phyloP scores from a whole-genome alignment of 2,797 vertebrate species.

The Microhierax caerulescens region DNA sequence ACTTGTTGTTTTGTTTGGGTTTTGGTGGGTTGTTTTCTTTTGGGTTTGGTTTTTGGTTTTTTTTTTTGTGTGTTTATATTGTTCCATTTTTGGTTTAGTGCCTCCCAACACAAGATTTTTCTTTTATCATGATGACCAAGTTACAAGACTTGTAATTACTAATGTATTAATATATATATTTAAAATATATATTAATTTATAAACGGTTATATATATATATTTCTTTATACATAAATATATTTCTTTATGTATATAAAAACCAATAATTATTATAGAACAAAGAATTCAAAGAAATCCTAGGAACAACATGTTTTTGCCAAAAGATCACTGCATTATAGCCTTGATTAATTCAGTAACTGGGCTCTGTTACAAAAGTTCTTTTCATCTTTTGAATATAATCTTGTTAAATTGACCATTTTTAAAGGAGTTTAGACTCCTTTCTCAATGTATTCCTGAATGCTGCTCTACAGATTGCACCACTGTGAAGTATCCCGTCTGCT shows the following conservation, averaged over 20 bases:
- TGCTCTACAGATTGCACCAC: background rate
- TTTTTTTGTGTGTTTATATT: background rate
- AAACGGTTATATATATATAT: background rate
- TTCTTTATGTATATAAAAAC: background rate
- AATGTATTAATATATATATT: background rate
- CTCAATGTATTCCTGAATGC: background rate
- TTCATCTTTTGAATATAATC: background rate
- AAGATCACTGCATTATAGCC: background rate
- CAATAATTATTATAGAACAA: background rate
- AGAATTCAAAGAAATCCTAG: background rate
- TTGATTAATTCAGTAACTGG: background rate
- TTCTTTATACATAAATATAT: background rate
- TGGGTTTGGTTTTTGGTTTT: too few species aligned
- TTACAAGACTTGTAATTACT: background rate
- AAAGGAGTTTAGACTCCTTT: background rate
- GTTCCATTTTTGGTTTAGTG: background rate
- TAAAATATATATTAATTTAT: background rate
- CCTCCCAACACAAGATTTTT: background rate
- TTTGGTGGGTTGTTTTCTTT: too few species aligned
- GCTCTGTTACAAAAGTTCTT: background rate
- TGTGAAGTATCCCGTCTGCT: background rate
- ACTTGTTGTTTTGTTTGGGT: rapidly evolving
- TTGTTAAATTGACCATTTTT: background rate
- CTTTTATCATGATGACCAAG: background rate
- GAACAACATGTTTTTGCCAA: background rate